A percentile compares a stretch with the other conserved stretches of the same genome.
phyloP scores from a whole-genome alignment of 2,797 vertebrate genomes.

The Mormyrops boulengeri region DNA sequence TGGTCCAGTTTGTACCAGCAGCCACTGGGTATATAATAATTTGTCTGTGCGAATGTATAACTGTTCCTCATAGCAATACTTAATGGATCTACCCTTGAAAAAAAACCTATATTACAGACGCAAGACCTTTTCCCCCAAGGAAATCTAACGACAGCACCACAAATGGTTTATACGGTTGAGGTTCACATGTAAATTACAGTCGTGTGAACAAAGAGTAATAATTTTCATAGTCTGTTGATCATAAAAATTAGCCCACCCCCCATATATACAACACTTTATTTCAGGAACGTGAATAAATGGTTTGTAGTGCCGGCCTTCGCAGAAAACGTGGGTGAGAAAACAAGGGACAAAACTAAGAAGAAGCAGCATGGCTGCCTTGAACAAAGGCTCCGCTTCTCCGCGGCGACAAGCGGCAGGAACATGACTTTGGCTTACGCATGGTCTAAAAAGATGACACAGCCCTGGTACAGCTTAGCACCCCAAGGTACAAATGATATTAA shows the following conservation, averaged over 20 bases:
- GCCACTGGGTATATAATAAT: neutral
- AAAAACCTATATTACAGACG: neutral
- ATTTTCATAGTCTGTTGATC: constrained; percentile 9
- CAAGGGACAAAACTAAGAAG: neutral
- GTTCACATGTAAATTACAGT: constrained; percentile 7
- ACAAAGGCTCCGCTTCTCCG: neutral
- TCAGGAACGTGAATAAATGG: neutral
- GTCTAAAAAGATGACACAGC: neutral
- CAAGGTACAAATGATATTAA: neutral
- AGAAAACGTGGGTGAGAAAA: neutral
- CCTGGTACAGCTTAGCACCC: neutral
- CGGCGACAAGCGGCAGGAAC: neutral
- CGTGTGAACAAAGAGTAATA: neutral
- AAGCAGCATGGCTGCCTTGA: neutral
- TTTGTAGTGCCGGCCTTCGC: neutral
- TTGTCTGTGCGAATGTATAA: neutral
- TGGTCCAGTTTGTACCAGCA: neutral
- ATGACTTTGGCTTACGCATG: neutral
- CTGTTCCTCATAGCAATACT: neutral
- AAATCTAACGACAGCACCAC: neutral
- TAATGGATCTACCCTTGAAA: neutral
- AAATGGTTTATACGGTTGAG: neutral
- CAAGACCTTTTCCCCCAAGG: constrained; percentile 1
- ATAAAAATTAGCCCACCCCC: neutral
- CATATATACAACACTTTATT: neutral